phyloP scores from a whole-genome alignment of 2,888 invertebrate species.

The Epinotia nisella region DNA sequence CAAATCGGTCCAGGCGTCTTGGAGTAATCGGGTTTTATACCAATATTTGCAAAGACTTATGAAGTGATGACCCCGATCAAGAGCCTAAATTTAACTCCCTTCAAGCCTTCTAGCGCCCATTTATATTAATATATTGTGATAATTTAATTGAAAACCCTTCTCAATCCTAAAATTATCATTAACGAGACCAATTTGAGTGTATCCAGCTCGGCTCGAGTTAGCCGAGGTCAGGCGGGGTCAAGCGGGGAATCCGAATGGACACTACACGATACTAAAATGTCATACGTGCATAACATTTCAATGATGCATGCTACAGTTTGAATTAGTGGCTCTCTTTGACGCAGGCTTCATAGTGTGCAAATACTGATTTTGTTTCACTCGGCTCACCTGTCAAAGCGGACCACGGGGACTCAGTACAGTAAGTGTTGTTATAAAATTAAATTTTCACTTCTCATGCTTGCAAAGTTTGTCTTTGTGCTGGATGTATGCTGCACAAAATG shows the following conservation, averaged over 20 bases:
- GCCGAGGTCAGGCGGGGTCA: conserved; percentile 50
- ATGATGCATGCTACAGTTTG: neutral
- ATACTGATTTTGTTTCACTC: neutral
- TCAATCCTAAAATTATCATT: conserved; percentile 31
- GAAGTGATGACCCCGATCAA: neutral
- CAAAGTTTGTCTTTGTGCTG: too few species aligned
- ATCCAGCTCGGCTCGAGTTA: conserved; percentile 17
- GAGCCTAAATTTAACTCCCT: conserved; percentile 1
- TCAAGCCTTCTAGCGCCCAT: neutral
- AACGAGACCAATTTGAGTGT: conserved; percentile 26
- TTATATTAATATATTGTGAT: conserved; percentile 8
- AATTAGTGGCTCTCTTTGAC: conserved; percentile 10
- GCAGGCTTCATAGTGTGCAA: conserved; percentile 1
- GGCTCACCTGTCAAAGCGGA: conserved; percentile 28
- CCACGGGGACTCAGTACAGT: neutral
- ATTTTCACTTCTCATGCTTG: too few species aligned
- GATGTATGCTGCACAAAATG: too few species aligned
- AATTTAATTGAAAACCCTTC: conserved; percentile 27
- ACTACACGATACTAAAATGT: conserved; percentile 37
- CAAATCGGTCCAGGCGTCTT: neutral
- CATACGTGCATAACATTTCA: neutral
- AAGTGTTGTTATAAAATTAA: too few species aligned
- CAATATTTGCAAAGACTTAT: neutral
- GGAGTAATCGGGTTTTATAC: neutral
- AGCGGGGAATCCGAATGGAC: conserved; percentile 48